phyloP scores from a whole-genome alignment of 2,797 vertebrate genomes.

The Phylloscopus collybita region DNA sequence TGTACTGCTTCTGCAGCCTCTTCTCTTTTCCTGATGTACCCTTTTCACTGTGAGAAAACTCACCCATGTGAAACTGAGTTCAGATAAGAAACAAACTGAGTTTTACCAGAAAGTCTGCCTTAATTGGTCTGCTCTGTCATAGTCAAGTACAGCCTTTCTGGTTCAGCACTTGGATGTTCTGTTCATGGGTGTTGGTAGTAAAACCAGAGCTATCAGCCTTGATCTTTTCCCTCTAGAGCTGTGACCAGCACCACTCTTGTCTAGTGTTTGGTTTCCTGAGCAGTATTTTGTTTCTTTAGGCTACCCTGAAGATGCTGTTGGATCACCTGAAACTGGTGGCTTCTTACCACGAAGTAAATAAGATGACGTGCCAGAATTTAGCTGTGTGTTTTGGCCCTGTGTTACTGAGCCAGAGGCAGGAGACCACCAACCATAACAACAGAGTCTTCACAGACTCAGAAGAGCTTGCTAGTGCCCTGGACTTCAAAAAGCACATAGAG shows the following conservation, averaged over 20 bases:
- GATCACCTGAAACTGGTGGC: conserved; percentile 96
- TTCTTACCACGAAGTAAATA: conserved; percentile 93
- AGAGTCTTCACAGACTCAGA: conserved; percentile 95
- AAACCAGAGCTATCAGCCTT: neutral
- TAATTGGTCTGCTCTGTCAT: neutral
- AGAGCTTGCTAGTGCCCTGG: conserved; percentile 93
- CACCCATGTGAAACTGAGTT: neutral
- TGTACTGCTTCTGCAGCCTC: neutral
- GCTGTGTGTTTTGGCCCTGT: conserved; percentile 98
- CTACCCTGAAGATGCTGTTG: conserved; percentile 90
- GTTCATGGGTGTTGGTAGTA: neutral
- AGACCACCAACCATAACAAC: conserved; percentile 90
- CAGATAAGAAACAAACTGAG: neutral
- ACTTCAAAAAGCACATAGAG: conserved; percentile 99
- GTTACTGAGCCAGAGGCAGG: conserved; percentile 93
- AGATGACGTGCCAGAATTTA: conserved; percentile 99
- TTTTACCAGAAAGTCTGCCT: neutral
- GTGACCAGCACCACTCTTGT: neutral
- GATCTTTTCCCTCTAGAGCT: neutral
- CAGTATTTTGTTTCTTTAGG: conserved; percentile 76
- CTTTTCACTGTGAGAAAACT: neutral
- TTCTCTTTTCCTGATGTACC: neutral
- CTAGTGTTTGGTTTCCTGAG: conserved; percentile 20
- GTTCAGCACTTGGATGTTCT: neutral
- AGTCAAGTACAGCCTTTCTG: neutral